Base-by-base conservation (phyloP, 2,888 invertebrate genomes). In the Acutogordius australiensis region DNA sequence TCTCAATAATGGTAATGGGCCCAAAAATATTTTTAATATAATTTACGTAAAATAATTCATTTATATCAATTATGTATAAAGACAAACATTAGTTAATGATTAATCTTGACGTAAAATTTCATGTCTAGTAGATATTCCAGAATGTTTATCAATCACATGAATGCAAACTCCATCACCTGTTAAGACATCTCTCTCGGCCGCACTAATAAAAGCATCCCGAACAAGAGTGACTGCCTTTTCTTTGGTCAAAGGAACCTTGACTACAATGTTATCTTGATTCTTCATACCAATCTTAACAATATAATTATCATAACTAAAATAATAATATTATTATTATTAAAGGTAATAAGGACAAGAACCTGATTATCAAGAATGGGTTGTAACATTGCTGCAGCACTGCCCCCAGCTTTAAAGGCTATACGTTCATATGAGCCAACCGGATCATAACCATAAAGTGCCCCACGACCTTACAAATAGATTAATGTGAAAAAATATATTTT, bases 361-460 rank as follows among this genome's bases (percentile, higher is more conserved):
- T 91, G 90, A 71, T 87, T 91, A 71, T 99, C 97, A 45, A 97
- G 76, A 27, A 97, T 77, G 0, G 97, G 91, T 69, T 91, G 90
- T 63, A 97, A 74, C 66, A 91, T 71, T 28, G 74, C 67, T 60
- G 72, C 70, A 0, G 90, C 82, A 1, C 87, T 83, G 29, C 97
- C 97, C 1, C 83, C 83, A 13, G 90, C 88, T 64, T 81, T 78
- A 70, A 81, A 94, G 13, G 75, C 79, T 0, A 81, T 78, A 62
- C 81, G 77, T 70, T 90, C 90, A 66, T 82, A 84, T 67, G 88
- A 87, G 0, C 97, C 97, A 64, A 97, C 82, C 0, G 94, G 94
- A 71, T 99, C 97, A 70, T 91, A 99, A 67, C 84, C 84, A 74
- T 81, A 97, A 2, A 97, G 82, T 65, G 82, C 82, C 4, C 97